These are phyloP conservation scores for Columbina picui DNA, from an alignment of 2,113 vertebrate genomes.

Conservation along the genomic window DNA sequence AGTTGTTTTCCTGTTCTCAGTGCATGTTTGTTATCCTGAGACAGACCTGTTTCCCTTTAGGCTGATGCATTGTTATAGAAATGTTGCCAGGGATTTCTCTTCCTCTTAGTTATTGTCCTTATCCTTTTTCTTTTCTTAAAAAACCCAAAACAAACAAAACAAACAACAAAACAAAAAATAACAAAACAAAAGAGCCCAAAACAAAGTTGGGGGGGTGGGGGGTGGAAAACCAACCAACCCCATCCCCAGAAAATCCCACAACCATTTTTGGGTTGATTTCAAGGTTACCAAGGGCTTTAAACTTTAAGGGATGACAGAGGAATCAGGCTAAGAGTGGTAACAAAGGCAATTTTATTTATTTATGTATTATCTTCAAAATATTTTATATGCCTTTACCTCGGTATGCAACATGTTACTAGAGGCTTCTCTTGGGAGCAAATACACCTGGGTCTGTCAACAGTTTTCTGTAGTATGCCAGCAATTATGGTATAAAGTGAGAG, in stretches of 20 bases:
- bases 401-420: neutral
- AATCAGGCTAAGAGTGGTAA: neutral
- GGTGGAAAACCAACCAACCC: no score
- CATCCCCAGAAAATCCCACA: no score
- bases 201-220: no score
- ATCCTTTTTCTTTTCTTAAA: neutral
- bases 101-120: neutral
- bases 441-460: rapidly evolving
- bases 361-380: neutral
- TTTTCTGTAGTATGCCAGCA: neutral
- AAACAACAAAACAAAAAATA: no score
- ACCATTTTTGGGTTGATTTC: neutral
- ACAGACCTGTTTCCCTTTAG: slow-evolving; percentile 2
- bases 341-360: neutral
- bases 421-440: neutral
- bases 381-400: neutral
- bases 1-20: neutral
- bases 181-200: no score
- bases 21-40: neutral
- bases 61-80: neutral
- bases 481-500: neutral
- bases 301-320: neutral
- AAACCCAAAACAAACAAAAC: no score
- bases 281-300: neutral
- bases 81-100: neutral